Base-by-base conservation (phyloP, 1,140 invertebrate species). In the Zaprionus capensis region DNA sequence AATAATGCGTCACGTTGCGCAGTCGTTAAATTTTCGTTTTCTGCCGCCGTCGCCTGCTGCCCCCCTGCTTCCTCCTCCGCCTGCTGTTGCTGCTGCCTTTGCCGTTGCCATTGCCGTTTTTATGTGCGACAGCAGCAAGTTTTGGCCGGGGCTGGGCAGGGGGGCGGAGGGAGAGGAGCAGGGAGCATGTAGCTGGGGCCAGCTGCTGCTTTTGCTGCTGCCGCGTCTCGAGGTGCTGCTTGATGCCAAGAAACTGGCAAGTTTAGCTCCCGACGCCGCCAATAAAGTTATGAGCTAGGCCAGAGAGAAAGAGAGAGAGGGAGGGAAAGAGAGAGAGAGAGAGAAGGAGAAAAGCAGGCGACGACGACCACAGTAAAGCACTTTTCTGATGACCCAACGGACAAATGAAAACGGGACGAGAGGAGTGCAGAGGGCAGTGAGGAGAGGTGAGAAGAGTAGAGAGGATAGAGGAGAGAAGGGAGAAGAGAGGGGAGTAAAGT, bases 1-100 rank as follows among this genome's bases (percentile, higher is more conserved):
- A 88, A 88, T 88, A 88, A 88, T 88, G 84, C 84, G 84, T 88
- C 84, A 88, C 84, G 84, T 88, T 88, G 84, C 84, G 84, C 84
- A 88, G 84, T 88, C 84, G 84, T 88, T 88, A 88, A 88, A 88
- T 88, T 88, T 88, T 88, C 84, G 85, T 88, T 87, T 87, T 87
- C 83, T 51, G 81, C 84, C 75, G 78, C 83, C 66, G 55, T 17
- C 41, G 56, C 38, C 34, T 34, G 15, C n/a, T 44, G 58, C 2
- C 17, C 4, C 14, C 7, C 81, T 20, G 77, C 80, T 71, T 71
- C 82, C 69, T 71, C 82, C 69, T 26, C 14, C 14, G 66, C 55
- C 17, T 38, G 53, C 53, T 41, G 69, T 38, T 53, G 69, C 53
- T 34, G 59, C 22, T 22, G 41, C 11, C 26, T 26, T 22, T 51